Conservation (phyloP, 1,140 invertebrate species). For the Leptinotarsa lineolata region DNA sequence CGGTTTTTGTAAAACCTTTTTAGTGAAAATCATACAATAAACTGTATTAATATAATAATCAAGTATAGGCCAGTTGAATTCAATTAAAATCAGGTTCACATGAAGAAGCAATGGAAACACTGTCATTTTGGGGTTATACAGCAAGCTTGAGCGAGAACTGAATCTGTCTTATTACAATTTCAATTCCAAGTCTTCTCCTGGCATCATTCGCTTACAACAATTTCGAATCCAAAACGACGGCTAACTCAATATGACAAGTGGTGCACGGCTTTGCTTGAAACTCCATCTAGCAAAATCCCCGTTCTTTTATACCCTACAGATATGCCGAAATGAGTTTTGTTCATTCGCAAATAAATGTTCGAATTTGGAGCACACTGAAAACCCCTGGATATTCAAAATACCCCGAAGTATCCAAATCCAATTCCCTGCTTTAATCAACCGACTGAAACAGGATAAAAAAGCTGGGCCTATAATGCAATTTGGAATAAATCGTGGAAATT, state of each 20-base stretch:
- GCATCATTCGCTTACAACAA: neutral
- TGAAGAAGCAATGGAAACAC: no score
- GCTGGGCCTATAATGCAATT: neutral
- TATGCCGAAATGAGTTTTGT: neutral
- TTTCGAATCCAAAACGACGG: neutral
- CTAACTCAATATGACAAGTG: neutral
- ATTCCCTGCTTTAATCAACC: conserved; percentile 1
- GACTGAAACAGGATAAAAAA: neutral
- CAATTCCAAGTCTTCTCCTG: no score
- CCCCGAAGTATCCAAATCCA: neutral
- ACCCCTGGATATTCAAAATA: conserved; percentile 3
- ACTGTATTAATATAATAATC: no score
- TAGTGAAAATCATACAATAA: no score
- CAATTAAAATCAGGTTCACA: no score
- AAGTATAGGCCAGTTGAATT: no score
- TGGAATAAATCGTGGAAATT: neutral
- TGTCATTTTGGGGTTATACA: no score
- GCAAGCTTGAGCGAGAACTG: no score
- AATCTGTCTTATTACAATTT: no score
- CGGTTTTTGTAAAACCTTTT: no score
- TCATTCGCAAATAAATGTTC: neutral
- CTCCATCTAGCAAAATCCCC: neutral
- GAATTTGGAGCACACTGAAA: neutral
- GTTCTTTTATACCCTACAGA: neutral
- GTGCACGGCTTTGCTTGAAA: neutral